These are phyloP conservation scores for Hestina assimilis DNA, from an alignment of 1,140 invertebrate species.

Conservation along the genomic window DNA sequence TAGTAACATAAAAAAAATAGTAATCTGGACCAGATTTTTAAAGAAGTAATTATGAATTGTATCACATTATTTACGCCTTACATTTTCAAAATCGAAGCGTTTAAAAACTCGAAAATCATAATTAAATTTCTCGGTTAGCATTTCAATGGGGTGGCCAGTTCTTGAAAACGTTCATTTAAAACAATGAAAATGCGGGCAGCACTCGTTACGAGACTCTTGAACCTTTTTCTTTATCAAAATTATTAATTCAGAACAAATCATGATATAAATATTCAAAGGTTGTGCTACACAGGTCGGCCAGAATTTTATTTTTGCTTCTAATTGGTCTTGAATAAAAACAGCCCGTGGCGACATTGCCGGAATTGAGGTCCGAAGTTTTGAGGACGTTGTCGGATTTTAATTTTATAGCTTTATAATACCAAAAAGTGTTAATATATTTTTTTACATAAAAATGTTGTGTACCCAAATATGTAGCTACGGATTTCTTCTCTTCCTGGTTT, in stretches of 20 bases:
- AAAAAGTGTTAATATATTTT: not conserved
- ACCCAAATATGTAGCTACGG: not conserved
- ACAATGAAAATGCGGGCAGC: slow-evolving; percentile 12
- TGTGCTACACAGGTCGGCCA: not conserved
- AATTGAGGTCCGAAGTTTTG: not conserved
- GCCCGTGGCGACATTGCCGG: not conserved
- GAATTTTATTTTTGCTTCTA: not conserved
- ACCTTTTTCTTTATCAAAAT: slow-evolving; percentile 1
- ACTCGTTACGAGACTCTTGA: slow-evolving; percentile 4
- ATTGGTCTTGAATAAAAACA: slow-evolving; percentile 1
- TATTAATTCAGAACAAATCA: not conserved
- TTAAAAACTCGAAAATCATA: not conserved
- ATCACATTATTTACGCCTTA: no score
- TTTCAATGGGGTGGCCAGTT: slow-evolving; percentile 3
- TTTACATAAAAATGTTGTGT: not conserved
- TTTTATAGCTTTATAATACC: not conserved
- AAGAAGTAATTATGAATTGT: no score
- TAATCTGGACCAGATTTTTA: no score
- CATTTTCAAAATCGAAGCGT: no score
- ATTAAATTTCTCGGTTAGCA: not conserved
- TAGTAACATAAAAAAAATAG: no score
- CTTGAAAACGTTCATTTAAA: slow-evolving; percentile 6
- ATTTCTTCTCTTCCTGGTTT: not conserved
- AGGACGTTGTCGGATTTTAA: not conserved
- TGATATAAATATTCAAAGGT: slow-evolving; percentile 11